Conservation (phyloP, 2,888 invertebrate species). For the Diarsia brunnea region DNA sequence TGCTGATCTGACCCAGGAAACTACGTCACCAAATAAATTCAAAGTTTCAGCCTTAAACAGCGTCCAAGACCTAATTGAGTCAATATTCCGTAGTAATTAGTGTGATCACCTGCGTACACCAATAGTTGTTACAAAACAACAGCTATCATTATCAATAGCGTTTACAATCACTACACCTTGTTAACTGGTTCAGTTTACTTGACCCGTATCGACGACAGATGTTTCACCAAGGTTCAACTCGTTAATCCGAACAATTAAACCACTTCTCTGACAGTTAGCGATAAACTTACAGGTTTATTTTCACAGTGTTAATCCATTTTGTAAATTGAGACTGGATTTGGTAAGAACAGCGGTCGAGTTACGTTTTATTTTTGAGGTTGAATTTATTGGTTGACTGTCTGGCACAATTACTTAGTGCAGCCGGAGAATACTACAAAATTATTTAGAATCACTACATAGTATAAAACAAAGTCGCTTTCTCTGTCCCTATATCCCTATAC, state of each 20-base stretch:
- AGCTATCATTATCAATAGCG: conserved; percentile 13
- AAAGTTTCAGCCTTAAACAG: neutral
- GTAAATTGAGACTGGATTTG: neutral
- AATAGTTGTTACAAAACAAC: neutral
- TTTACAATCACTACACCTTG: conserved; percentile 36
- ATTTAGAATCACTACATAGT: too few relatives aligned
- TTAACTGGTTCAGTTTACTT: conserved; percentile 49
- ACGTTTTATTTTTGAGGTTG: neutral
- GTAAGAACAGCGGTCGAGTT: neutral
- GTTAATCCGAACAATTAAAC: conserved; percentile 65
- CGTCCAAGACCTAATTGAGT: neutral
- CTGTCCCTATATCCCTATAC: too few relatives aligned
- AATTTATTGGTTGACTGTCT: neutral
- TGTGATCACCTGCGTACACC: neutral
- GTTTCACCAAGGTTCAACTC: conserved; percentile 64
- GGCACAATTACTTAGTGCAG: neutral
- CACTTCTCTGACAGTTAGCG: conserved; percentile 39
- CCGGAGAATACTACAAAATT: neutral
- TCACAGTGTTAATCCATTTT: conserved; percentile 11
- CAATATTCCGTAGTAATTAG: neutral
- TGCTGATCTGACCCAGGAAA: neutral
- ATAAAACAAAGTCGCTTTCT: too few relatives aligned
- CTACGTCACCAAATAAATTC: neutral
- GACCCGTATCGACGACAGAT: conserved; percentile 64
- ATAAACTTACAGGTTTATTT: conserved; percentile 61